These are phyloP conservation scores for Haemorhous mexicanus DNA, from an alignment of 2,113 vertebrate genomes.

Conservation along the genomic window DNA sequence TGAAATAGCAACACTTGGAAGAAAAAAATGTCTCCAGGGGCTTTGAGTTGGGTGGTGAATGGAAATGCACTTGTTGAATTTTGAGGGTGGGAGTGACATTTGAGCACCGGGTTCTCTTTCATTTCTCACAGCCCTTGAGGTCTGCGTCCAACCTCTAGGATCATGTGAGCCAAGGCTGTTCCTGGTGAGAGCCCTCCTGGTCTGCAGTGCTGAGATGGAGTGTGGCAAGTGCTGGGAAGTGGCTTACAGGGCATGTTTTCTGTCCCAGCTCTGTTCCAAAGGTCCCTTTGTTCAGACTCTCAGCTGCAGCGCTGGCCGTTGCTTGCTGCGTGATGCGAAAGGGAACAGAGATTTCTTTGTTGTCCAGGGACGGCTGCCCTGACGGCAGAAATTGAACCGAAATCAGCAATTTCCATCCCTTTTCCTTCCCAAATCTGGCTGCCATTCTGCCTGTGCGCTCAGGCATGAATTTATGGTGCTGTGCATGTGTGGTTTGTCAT, in stretches of 20 bases:
- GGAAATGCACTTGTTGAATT: neutral
- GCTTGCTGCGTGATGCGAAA: neutral
- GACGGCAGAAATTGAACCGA: neutral
- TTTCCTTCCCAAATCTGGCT: neutral
- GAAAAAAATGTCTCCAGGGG: neutral
- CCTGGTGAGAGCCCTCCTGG: neutral
- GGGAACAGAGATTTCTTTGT: slow-evolving; percentile 65
- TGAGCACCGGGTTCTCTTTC: rapidly evolving
- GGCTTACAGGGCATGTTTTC: neutral
- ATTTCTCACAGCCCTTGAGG: neutral
- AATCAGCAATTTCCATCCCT: slow-evolving; percentile 18
- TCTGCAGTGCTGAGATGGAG: neutral
- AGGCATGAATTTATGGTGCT: neutral
- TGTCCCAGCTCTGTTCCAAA: slow-evolving; percentile 38
- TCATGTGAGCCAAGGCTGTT: rapidly evolving
- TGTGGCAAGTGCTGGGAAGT: neutral
- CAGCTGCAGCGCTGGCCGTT: neutral
- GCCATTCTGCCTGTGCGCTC: rapidly evolving
- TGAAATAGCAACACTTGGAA: neutral
- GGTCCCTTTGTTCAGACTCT: slow-evolving; percentile 43
- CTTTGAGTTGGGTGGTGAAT: neutral
- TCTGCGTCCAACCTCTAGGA: neutral
- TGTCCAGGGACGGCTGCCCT: neutral
- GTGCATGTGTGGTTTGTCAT: rapidly evolving
- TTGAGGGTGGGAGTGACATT: neutral